Evolutionary conservation across 2,797 vertebrate genomes (phyloP), one percentile per base, ranked within the genome.

Genomic region (Amblyopsis hoosieri): DNA sequence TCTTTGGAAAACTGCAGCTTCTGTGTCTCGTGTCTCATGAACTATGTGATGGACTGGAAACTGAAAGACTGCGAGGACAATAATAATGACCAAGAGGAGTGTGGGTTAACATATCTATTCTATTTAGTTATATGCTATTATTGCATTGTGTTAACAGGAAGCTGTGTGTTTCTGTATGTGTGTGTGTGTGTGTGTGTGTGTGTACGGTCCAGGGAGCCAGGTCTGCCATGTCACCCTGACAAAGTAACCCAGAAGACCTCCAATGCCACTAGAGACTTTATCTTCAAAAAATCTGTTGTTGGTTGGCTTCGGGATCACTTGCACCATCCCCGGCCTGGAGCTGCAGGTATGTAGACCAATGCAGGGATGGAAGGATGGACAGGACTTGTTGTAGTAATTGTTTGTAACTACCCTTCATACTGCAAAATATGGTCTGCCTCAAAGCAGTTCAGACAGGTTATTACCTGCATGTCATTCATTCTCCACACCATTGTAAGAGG

Each of bases 11-110:
- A 9, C 89, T 99, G 37, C 98, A 99, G 84, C 93, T 99, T 17
- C 86, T 99, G 60, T 99, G 98, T 83, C 90, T 99, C 81, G 66
- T 97, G 84, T 99, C 98, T 98, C 70, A 99, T 99, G 0, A 97
- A 97, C 45, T 97, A 93, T 75, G 94, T 99, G 83, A 99, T 99
- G 98, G 98, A 99, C 83, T 99, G 97, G 97, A 92, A 59, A 63
- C 91, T 99, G 64, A 98, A 96, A 80, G 96, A 98, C 8, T 98
- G 97, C 0, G 95, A 96, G 4, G 88, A 94, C 0, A 95, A 95
- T 1, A 94, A 91, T 0, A 94, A 95, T 76, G 0, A 0, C 64
- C 64, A 86, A 89, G 78, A 94, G 2, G 19, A 19, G 19, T 19
- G 19, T 19, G 2, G 89, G 96, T 87, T 52, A 19, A 19, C 19